phyloP scores from a whole-genome alignment of 2,888 invertebrate genomes.

The Gnatocerus cornutus region DNA sequence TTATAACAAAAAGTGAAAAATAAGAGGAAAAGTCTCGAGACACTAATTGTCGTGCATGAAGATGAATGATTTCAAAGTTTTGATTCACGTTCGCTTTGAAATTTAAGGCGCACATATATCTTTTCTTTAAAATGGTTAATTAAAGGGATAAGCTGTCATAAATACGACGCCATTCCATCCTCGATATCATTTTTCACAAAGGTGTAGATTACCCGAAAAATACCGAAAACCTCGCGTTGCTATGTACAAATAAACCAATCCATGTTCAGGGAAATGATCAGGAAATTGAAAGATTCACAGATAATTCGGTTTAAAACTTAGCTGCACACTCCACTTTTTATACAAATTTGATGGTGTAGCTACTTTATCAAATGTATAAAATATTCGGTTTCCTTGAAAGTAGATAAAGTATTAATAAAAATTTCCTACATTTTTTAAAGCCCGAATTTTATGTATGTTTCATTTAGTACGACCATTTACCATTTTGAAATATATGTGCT shows the following conservation, averaged over 20 bases:
- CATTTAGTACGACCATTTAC: slow-evolving; percentile 41
- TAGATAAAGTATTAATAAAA: slow-evolving; percentile 29
- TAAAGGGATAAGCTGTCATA: slow-evolving; percentile 44
- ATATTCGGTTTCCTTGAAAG: slow-evolving; percentile 11
- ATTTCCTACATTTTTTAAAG: slow-evolving; percentile 18
- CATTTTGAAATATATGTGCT: slow-evolving; percentile 44
- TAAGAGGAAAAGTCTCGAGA: slow-evolving; percentile 65
- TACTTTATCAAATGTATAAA: slow-evolving; percentile 3
- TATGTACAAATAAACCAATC: background rate
- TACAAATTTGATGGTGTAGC: background rate
- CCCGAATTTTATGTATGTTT: slow-evolving; percentile 38
- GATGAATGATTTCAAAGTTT: slow-evolving; percentile 61
- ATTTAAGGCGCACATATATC: slow-evolving; percentile 37
- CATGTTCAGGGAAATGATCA: slow-evolving; percentile 19
- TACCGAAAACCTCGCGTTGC: background rate
- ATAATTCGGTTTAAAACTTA: slow-evolving; percentile 16
- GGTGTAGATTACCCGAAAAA: background rate
- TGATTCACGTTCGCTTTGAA: slow-evolving; percentile 54
- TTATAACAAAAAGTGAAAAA: slow-evolving; percentile 66
- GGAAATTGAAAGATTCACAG: slow-evolving; percentile 32
- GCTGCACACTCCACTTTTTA: background rate
- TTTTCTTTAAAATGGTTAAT: slow-evolving; percentile 35
- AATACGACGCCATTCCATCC: slow-evolving; percentile 28
- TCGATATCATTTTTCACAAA: slow-evolving; percentile 1
- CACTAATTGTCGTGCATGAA: slow-evolving; percentile 67